Evolutionary conservation across 35 echinoderm and acorn worm species (phyloP).

Genomic region (Chiridota heheva): DNA sequence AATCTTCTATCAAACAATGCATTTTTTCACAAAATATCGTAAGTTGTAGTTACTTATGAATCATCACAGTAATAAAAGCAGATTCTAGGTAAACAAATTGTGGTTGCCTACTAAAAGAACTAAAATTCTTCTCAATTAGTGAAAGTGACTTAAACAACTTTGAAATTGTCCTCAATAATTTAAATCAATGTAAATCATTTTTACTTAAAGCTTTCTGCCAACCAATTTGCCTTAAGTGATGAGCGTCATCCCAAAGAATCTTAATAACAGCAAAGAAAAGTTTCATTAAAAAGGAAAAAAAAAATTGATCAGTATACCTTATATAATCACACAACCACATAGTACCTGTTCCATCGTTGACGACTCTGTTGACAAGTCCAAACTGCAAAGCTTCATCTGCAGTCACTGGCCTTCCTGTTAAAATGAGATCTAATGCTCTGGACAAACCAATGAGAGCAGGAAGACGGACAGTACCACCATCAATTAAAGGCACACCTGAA

Average conservation of each 20-base stretch:
- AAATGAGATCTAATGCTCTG: conserved; percentile 82
- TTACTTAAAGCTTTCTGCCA: not conserved
- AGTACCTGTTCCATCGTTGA: conserved; percentile 80
- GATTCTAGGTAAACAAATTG: not conserved
- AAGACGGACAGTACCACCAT: conserved; percentile 85
- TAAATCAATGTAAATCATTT: not conserved
- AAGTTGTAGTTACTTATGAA: not conserved
- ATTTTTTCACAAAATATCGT: not conserved
- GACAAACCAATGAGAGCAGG: conserved; percentile 83
- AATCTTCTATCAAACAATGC: not conserved
- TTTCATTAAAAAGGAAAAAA: no score
- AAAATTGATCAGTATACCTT: no score
- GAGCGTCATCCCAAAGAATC: no score
- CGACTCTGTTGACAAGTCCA: conserved; percentile 88
- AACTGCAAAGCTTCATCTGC: conserved; percentile 77
- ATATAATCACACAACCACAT: no score
- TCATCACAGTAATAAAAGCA: no score
- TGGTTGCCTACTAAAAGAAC: not conserved
- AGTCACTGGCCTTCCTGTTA: conserved; percentile 79
- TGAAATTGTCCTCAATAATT: not conserved
- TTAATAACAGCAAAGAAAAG: no score
- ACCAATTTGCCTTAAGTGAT: no score
- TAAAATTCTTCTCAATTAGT: not conserved
- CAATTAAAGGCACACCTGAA: conserved; percentile 86
- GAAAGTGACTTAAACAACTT: not conserved